Evolutionary conservation across 1,140 invertebrate species (phyloP), one percentile per base, ranked within the genome.

Genomic region (Apolygus lucorum): DNA sequence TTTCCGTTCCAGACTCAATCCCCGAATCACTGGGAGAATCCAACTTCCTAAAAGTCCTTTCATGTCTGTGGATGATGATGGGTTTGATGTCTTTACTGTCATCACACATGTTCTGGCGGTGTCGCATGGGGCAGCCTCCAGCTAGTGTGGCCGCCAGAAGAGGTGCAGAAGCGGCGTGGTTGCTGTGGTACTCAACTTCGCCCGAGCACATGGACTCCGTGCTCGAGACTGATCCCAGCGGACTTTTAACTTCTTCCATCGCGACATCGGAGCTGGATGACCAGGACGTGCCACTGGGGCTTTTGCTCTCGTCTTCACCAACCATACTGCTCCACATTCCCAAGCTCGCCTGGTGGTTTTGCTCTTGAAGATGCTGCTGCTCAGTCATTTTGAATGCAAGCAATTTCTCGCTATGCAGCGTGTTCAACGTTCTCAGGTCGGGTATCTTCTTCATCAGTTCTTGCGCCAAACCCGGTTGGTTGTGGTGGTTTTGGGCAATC

Each of bases 361-460:
- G 73, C 29, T 74, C 72, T 65, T 89, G 79, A 75, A 89, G 83
- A 74, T 91, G 89, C 77, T 91, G 91, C 75, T 92, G 90, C 78
- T 93, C 89, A 22, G 91, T 91, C 87, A 90, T 90, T 76, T 93
- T 92, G 80, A 93, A 95, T 0, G 95, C 94, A 17, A 98, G 83
- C 27, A 97, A 82, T 78, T 98, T 98, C 77, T 98, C 96, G 0
- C 94, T 96, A 78, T 98, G 96, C 13, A 98, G 84, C 1, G 95
- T 96, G 81, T 97, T 98, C 49, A 98, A 81, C 0, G 95, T 98
- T 71, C 95, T 84, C 72, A 98, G 83, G 81, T 98, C 96, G 0
- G 95, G 94, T 68, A 97, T 91, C 75, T 96, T 97, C 78, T 93
- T 93, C 80, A 96, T 86, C 72, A 98, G 78, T 77, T 96, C 93